Evolutionary conservation across 30 jellyfish, hydroid and myxozoan species (phyloP), one percentile per base, ranked within the genome.

Genomic region (Sanderia malayensis): DNA sequence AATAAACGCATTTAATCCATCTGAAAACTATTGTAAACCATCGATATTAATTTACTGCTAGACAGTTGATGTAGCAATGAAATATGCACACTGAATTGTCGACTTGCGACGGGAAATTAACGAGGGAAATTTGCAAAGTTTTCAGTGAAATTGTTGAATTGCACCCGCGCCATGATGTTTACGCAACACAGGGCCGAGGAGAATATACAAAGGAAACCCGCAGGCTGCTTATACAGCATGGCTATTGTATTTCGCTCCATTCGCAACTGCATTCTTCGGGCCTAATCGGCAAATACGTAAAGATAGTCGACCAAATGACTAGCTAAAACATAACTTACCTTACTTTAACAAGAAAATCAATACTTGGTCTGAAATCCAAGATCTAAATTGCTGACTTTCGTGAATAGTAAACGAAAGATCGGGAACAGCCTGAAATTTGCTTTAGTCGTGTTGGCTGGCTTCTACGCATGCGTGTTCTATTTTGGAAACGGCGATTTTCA

Each of bases 381-480:
- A 4, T 49, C 18, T 2, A 15, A 49, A 49, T 19, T 49, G 2
- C 64, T 9, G 64, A 49, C 64, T 9, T 49, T 49, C n/a, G n/a
- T n/a, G n/a, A n/a, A 24, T 9, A 24, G 18, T 49, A 37, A 37
- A 37, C 52, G 52, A 37, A 37, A 37, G 52, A 37, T 37, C 13
- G 6, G 52, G 10, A 37, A 9, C 64, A 49, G 3, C 64, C 64
- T 49, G 55, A 58, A 64, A 52, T 23, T 74, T 78, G 75, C 80
- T 49, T 67, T 79, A 2, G 19, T 25, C 52, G 52, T n/a, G n/a
- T n/a, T n/a, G n/a, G n/a, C n/a, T 47, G 22, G 15, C 22, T 44
- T 30, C 58, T 1, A 78, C 89, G 89, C 89, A 78, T 78, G 89
- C 89, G 76, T 78, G 70, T 64, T 67, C 89, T 78, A 78, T 78